Percentiles rank a stretch among this genome's conserved stretches.
Evolutionary conservation across 2,113 vertebrate genomes (phyloP).

Genomic region (Syngnathoides biaculeatus): DNA sequence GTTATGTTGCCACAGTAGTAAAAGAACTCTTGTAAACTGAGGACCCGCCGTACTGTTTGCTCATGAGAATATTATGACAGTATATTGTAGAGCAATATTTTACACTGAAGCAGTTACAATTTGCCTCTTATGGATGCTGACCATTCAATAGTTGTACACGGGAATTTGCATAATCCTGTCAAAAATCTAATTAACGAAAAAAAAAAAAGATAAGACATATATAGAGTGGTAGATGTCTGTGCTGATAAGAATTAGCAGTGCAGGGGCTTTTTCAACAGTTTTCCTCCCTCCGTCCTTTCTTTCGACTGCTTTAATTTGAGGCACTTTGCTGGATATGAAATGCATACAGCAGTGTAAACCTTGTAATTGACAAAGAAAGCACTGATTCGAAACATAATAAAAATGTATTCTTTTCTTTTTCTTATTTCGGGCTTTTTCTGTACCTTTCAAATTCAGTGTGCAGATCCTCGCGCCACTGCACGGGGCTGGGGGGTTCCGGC

Average conservation of each 20-base stretch:
- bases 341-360: neutral
- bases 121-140: neutral
- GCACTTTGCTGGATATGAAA: constrained; percentile 34
- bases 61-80: neutral
- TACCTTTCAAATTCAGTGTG: constrained; percentile 58
- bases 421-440: constrained; percentile 14
- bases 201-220: neutral
- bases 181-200: neutral
- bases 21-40: too few species aligned
- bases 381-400: constrained; percentile 39
- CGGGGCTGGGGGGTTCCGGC: constrained; percentile 46
- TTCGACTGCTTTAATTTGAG: constrained; percentile 45
- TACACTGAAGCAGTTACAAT: neutral
- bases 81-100: neutral
- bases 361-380: constrained; percentile 22
- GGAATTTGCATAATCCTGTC: neutral
- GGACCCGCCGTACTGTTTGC: too few species aligned
- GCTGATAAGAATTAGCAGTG: constrained; percentile 23
- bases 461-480: constrained; percentile 58
- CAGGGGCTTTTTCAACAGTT: neutral
- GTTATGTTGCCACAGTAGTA: too few species aligned
- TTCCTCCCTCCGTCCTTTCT: constrained; percentile 45
- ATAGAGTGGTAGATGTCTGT: neutral
- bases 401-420: constrained; percentile 20
- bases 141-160: neutral